Conservation (phyloP, 1,140 invertebrate species). For the Lordiphosa stackelbergi region DNA sequence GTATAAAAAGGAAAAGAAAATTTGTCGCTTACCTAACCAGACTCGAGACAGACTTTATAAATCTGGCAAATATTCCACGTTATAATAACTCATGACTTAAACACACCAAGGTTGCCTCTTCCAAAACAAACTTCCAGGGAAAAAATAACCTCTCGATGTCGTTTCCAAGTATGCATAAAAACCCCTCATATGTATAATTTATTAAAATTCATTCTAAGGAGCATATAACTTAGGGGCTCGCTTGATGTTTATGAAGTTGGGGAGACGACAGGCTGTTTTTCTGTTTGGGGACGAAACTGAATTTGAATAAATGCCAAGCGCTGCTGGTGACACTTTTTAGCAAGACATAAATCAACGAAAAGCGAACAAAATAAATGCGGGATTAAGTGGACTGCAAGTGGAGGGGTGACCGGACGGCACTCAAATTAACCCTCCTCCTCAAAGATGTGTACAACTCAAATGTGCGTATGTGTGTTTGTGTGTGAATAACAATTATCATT, state of each 20-base stretch:
- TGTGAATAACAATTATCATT: conserved; percentile 68
- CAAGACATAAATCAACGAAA: conserved; percentile 72
- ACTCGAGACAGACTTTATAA: too few relatives aligned
- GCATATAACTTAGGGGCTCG: conserved; percentile 15
- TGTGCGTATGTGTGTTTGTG: conserved; percentile 7
- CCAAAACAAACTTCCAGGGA: neutral
- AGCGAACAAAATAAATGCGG: conserved; percentile 59
- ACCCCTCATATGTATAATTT: conserved; percentile 28
- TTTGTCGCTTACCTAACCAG: too few relatives aligned
- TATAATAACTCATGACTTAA: too few relatives aligned
- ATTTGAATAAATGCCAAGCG: conserved; percentile 66
- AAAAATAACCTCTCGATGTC: neutral
- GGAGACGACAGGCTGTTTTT: conserved; percentile 11
- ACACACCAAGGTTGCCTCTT: too few relatives aligned
- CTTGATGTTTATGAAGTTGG: conserved; percentile 30
- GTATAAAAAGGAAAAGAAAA: too few relatives aligned
- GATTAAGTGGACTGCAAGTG: conserved; percentile 53
- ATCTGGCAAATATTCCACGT: too few relatives aligned
- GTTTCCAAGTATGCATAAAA: conserved; percentile 17
- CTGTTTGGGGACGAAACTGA: conserved; percentile 20
- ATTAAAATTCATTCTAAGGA: conserved; percentile 22
- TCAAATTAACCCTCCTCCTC: conserved; percentile 60
- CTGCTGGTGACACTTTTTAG: conserved; percentile 54
- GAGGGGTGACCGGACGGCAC: conserved; percentile 52
- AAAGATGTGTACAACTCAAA: conserved; percentile 21